A percentile compares a stretch with the other conserved stretches of the same genome.
phyloP scores from a whole-genome alignment of 2,797 vertebrate genomes.

The Acanthiza pusilla region DNA sequence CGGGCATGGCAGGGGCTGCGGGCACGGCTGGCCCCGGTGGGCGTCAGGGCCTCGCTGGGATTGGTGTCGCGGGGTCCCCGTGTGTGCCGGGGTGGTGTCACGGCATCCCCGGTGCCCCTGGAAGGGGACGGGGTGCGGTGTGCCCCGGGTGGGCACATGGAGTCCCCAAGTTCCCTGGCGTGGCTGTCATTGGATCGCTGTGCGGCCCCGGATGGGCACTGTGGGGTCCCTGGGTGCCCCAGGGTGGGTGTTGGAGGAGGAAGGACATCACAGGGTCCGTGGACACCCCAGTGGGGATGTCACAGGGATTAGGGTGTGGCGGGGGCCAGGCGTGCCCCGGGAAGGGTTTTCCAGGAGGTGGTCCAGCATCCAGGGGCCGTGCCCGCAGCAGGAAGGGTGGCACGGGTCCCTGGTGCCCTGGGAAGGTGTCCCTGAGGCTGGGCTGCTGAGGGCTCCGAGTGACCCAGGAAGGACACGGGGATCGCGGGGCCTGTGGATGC shows the following conservation, averaged over 20 bases:
- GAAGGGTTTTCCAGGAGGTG: neutral
- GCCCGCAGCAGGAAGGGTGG: fast-evolving
- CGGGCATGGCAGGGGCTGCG: too few species aligned
- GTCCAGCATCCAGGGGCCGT: fast-evolving
- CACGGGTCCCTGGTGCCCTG: fast-evolving
- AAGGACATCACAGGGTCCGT: fast-evolving
- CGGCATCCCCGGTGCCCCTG: fast-evolving
- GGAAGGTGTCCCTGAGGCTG: neutral
- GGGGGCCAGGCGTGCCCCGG: fast-evolving
- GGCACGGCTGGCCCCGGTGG: neutral
- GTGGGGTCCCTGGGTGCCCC: fast-evolving
- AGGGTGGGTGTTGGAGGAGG: neutral
- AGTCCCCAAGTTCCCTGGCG: fast-evolving
- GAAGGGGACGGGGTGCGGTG: too few species aligned
- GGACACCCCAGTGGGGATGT: fast-evolving
- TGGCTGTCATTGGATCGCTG: fast-evolving
- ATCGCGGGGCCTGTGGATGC: neutral
- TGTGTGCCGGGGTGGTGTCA: fast-evolving
- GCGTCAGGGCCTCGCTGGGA: neutral
- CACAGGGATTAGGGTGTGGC: neutral
- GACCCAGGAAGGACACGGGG: neutral
- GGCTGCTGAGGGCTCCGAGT: neutral
- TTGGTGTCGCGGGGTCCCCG: neutral
- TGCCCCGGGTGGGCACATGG: neutral
- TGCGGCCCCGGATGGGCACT: neutral